Conservation (phyloP, 2,888 invertebrate species). For the Sipha maydis region DNA sequence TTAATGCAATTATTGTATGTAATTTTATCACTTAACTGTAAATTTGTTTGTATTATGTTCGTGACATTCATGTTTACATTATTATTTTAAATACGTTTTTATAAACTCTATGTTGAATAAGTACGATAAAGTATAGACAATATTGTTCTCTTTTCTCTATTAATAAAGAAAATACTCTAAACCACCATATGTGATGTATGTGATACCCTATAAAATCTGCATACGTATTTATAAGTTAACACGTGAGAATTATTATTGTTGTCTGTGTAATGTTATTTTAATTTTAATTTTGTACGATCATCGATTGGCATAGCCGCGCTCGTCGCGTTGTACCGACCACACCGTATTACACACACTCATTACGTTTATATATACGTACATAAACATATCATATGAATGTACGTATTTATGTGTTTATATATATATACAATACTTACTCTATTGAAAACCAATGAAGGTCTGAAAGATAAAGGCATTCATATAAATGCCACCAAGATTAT, state of each 20-base stretch:
- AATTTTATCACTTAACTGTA: background rate
- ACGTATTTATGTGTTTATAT: background rate
- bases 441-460: slow-evolving; percentile 49
- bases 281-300: slow-evolving; percentile 31
- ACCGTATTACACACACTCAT: background rate
- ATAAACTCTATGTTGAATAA: background rate
- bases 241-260: slow-evolving; percentile 24
- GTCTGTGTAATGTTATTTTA: slow-evolving; percentile 24
- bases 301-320: slow-evolving; percentile 9
- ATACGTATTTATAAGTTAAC: background rate
- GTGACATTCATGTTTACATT: background rate
- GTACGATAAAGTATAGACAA: background rate
- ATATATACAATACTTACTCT: background rate
- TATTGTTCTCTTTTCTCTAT: background rate
- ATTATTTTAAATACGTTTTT: background rate
- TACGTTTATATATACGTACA: background rate
- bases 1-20: background rate
- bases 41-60: background rate
- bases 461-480: slow-evolving; percentile 46
- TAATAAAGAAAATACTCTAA: background rate
- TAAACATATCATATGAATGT: background rate
- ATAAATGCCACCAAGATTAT: slow-evolving; percentile 59
- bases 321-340: background rate
- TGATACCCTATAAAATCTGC: background rate
- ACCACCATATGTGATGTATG: too few relatives aligned